Evolutionary conservation across 2,888 invertebrate species (phyloP).

Genomic region (Eupithecia insigniata): DNA sequence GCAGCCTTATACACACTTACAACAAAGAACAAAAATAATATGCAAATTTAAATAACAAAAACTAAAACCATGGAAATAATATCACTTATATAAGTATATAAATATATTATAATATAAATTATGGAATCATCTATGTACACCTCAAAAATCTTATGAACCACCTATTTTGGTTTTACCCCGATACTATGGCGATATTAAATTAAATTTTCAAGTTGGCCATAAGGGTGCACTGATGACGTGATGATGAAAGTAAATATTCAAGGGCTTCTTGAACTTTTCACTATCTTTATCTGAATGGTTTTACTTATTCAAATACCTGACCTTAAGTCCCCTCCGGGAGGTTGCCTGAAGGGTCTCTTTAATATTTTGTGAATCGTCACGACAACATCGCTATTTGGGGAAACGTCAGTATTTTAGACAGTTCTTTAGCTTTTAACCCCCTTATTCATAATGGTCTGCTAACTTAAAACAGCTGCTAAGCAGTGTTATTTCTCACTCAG

Average conservation of each 20-base stretch:
- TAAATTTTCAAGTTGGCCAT: not conserved
- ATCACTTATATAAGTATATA: too few relatives aligned
- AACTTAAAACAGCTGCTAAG: too few relatives aligned
- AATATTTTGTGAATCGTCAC: slow-evolving; percentile 6
- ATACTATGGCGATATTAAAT: not conserved
- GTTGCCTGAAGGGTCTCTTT: not conserved
- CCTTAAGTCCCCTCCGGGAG: slow-evolving; percentile 17
- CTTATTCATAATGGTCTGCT: too few relatives aligned
- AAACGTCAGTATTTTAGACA: not conserved
- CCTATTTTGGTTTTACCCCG: not conserved
- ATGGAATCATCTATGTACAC: too few relatives aligned
- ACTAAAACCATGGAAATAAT: too few relatives aligned
- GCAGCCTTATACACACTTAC: too few relatives aligned
- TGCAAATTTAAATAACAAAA: too few relatives aligned
- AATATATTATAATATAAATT: too few relatives aligned
- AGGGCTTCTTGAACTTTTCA: slow-evolving; percentile 20
- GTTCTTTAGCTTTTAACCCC: not conserved
- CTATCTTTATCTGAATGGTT: slow-evolving; percentile 24
- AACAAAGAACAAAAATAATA: too few relatives aligned
- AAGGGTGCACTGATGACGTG: not conserved
- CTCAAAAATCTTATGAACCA: too few relatives aligned
- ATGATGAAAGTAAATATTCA: slow-evolving; percentile 7
- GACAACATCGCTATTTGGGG: slow-evolving; percentile 1
- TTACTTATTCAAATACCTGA: slow-evolving; percentile 28
- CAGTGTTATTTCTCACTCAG: too few relatives aligned